A percentile compares a stretch with the other conserved stretches of the same genome.
Conservation (phyloP, 2,113 vertebrate species). For the Bettongia penicillata region DNA sequence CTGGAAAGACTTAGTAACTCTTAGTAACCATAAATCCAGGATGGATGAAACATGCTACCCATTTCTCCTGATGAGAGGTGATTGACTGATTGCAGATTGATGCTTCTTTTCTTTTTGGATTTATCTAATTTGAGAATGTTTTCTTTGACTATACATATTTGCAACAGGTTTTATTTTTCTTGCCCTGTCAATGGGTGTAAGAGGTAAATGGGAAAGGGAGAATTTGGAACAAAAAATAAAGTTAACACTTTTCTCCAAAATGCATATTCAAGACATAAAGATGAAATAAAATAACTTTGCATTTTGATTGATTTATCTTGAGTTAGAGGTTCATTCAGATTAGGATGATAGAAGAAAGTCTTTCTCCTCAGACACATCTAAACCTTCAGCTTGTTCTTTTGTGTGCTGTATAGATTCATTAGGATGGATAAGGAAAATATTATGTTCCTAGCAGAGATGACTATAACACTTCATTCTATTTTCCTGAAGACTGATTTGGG, state of each 20-base stretch:
- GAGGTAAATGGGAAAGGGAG: neutral
- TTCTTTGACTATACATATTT: neutral
- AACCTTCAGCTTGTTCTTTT: neutral
- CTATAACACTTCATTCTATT: too few relatives aligned
- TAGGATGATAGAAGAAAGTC: neutral
- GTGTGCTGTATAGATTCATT: neutral
- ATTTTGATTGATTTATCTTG: neutral
- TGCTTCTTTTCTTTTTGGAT: neutral
- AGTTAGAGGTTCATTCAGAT: neutral
- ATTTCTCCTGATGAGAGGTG: neutral
- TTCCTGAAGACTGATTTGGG: neutral
- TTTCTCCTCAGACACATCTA: neutral
- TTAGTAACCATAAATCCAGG: neutral
- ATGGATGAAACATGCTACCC: neutral
- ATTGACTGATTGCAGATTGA: neutral
- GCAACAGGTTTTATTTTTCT: neutral
- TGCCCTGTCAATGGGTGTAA: neutral
- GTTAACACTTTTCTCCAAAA: neutral
- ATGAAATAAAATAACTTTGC: neutral
- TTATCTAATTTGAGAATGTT: neutral
- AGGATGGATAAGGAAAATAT: neutral
- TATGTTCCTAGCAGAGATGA: neutral
- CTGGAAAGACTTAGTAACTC: neutral
- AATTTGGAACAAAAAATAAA: neutral
- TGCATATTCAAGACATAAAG: neutral